These are phyloP conservation scores for Paraplagusia blochii DNA, from an alignment of 2,113 vertebrate genomes.

Conservation along the genomic window DNA sequence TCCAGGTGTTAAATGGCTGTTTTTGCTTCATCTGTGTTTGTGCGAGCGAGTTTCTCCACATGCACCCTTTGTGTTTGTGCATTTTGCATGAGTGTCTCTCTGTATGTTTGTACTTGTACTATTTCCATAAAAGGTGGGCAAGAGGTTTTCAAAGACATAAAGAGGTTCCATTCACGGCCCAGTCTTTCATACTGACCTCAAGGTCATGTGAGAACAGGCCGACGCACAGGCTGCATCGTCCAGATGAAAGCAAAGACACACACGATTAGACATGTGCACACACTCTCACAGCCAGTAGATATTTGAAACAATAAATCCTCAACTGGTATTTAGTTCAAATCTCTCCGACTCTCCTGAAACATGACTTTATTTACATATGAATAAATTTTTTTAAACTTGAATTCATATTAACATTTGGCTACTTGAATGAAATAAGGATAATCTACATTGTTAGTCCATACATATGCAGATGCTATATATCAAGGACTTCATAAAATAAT, in stretches of 20 bases:
- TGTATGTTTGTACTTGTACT: conserved; percentile 25
- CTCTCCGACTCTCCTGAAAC: conserved; percentile 16
- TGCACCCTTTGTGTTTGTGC: conserved; percentile 40
- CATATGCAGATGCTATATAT: no score
- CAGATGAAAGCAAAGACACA: conserved; percentile 63
- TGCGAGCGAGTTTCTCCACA: conserved; percentile 37
- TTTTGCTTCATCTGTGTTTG: conserved; percentile 37
- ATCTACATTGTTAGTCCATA: no score
- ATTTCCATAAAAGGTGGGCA: conserved; percentile 41
- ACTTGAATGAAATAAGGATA: no score
- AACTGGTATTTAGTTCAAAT: conserved; percentile 52
- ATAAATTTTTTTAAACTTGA: no score
- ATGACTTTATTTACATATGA: no score
- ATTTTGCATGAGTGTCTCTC: background rate
- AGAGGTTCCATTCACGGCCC: conserved; percentile 65
- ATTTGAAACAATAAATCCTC: conserved; percentile 29
- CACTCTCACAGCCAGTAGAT: conserved; percentile 35
- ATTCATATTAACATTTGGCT: background rate
- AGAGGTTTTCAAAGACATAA: conserved; percentile 60
- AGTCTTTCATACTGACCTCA: conserved; percentile 76
- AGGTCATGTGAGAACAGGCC: conserved; percentile 48
- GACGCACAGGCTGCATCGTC: conserved; percentile 41
- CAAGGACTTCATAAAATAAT: no score
- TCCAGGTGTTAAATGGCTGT: conserved; percentile 70
- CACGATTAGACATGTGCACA: conserved; percentile 14